phyloP scores from a whole-genome alignment of 2,888 invertebrate species.

The Stenchaetothrips biformis region DNA sequence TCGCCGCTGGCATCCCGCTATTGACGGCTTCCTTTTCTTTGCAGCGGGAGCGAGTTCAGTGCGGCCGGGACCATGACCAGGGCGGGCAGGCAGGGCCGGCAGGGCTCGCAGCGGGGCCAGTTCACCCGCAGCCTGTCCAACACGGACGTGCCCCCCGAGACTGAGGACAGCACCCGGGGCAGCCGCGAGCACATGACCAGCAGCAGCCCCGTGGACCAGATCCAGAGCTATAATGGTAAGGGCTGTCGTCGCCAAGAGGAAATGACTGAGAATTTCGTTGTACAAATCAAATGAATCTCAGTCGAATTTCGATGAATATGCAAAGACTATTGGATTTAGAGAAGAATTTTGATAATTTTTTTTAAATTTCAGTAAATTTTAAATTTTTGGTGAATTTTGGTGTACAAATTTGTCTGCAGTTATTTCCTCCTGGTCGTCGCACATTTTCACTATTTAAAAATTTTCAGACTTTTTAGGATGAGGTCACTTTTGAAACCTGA shows the following conservation, averaged over 20 bases:
- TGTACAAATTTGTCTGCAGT: background rate
- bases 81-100: background rate
- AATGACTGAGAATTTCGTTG: no score
- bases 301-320: no score
- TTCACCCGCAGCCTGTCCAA: slow-evolving; percentile 78
- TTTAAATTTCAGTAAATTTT: background rate
- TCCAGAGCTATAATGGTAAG: slow-evolving; percentile 3
- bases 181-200: background rate
- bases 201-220: slow-evolving; percentile 11
- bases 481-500: no score
- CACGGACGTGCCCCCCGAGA: slow-evolving; percentile 71
- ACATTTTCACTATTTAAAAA: no score
- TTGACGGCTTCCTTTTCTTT: slow-evolving; percentile 26
- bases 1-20: slow-evolving; percentile 23
- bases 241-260: no score
- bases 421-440: no score
- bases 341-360: background rate
- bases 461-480: no score
- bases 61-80: slow-evolving; percentile 18
- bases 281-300: no score
- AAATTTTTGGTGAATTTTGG: background rate
- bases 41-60: background rate
- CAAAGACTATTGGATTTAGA: background rate
- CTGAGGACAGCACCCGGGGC: slow-evolving; percentile 3
- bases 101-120: slow-evolving; percentile 42